Percentiles rank a stretch among this genome's conserved stretches.
Evolutionary conservation across 2,797 vertebrate species (phyloP).

Genomic region (Aulostomus chinensis): DNA sequence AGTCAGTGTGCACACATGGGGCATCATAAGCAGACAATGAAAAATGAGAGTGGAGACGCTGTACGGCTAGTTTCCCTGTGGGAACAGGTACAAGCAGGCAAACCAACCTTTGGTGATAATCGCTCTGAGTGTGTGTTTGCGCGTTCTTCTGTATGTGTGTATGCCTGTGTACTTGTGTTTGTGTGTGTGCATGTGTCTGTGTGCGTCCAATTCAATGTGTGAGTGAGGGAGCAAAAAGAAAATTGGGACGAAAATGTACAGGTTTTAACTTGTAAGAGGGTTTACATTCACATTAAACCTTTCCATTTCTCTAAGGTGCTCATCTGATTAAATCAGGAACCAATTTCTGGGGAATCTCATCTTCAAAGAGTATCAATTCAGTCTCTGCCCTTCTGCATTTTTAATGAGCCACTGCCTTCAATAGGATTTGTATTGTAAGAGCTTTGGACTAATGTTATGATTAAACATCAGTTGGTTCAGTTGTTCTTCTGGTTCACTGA

Average conservation of each 20-base stretch:
- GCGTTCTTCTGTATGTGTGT: slow-evolving; percentile 30
- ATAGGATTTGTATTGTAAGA: slow-evolving; percentile 22
- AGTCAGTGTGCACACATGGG: slow-evolving; percentile 76
- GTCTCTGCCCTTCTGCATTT: slow-evolving; percentile 25
- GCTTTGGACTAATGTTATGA: slow-evolving; percentile 22
- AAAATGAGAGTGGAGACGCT: slow-evolving; percentile 75
- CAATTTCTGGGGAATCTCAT: slow-evolving; percentile 53
- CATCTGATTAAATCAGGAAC: slow-evolving; percentile 55
- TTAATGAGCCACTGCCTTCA: slow-evolving; percentile 28
- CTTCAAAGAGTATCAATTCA: slow-evolving; percentile 51
- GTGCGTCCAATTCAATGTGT: slow-evolving; percentile 24
- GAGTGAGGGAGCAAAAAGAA: slow-evolving; percentile 35
- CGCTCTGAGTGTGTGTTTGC: slow-evolving; percentile 51
- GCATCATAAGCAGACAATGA: slow-evolving; percentile 83
- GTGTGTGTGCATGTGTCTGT: slow-evolving; percentile 20
- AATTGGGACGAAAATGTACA: slow-evolving; percentile 26
- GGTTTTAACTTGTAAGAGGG: slow-evolving; percentile 1
- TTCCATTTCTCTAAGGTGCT: slow-evolving; percentile 38
- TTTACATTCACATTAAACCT: slow-evolving; percentile 56
- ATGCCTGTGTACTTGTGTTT: slow-evolving; percentile 31
- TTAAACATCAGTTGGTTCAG: slow-evolving; percentile 21
- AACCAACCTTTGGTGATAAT: slow-evolving; percentile 68
- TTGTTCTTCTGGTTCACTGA: background rate
- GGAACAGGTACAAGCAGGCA: slow-evolving; percentile 67
- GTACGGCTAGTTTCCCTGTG: slow-evolving; percentile 71